These are phyloP conservation scores for Peromyscus aztecus DNA, from an alignment of 2,797 vertebrate genomes.

Conservation along the genomic window DNA sequence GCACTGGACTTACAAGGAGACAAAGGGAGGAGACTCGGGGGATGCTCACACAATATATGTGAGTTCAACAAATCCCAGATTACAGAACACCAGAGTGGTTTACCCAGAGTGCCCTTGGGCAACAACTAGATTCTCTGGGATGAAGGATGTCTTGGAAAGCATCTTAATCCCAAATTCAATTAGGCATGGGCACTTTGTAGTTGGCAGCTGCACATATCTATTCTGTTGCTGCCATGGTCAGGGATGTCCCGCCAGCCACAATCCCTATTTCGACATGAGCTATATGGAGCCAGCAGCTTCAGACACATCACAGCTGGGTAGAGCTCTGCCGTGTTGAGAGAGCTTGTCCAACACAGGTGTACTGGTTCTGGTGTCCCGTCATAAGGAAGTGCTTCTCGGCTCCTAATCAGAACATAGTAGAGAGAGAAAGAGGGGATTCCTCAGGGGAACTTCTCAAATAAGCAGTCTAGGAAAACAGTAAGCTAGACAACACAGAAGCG, in stretches of 20 bases:
- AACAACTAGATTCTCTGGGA: not conserved
- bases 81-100: not conserved
- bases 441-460: not conserved
- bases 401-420: not conserved
- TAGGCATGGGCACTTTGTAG: not conserved
- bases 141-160: not conserved
- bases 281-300: not conserved
- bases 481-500: not conserved
- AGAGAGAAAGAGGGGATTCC: not conserved
- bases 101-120: not conserved
- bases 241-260: no score
- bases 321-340: not conserved
- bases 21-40: not conserved
- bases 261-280: no score
- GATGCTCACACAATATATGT: not conserved
- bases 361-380: not conserved
- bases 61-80: not conserved
- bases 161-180: not conserved
- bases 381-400: not conserved
- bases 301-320: no score
- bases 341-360: rapidly evolving
- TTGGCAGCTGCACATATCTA: not conserved
- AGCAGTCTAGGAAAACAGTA: not conserved
- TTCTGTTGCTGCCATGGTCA: not conserved
- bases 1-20: not conserved